These are phyloP conservation scores for Leucosticte australis DNA, from an alignment of 2,113 vertebrate species.

Conservation along the genomic window DNA sequence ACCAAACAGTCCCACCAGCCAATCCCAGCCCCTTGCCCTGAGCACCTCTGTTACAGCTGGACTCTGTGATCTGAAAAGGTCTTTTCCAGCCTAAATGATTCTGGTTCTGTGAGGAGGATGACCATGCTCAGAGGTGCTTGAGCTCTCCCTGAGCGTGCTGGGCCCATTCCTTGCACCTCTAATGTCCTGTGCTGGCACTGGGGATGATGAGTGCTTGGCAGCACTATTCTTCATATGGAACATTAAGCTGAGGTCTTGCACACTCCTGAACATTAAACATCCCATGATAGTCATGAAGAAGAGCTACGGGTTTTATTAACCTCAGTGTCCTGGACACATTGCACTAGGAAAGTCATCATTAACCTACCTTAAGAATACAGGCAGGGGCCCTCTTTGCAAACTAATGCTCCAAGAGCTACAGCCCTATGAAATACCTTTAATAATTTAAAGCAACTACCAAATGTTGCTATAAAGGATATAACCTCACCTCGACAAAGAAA, in stretches of 20 bases:
- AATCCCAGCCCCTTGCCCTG: neutral
- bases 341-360: slow-evolving; percentile 69
- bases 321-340: slow-evolving; percentile 76
- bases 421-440: slow-evolving; percentile 72
- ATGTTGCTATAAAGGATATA: slow-evolving; percentile 76
- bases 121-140: neutral
- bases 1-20: neutral
- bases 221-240: slow-evolving; percentile 75
- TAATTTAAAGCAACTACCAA: slow-evolving; percentile 79
- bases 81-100: neutral
- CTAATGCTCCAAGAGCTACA: slow-evolving; percentile 60
- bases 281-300: slow-evolving; percentile 81
- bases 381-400: slow-evolving; percentile 62
- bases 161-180: slow-evolving; percentile 42
- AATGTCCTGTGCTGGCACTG: slow-evolving; percentile 54
- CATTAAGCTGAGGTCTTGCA: slow-evolving; percentile 79
- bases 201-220: slow-evolving; percentile 73
- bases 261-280: slow-evolving; percentile 78
- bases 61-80: neutral
- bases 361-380: slow-evolving; percentile 77
- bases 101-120: neutral
- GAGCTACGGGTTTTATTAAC: slow-evolving; percentile 85
- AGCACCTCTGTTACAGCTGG: neutral
- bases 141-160: neutral
- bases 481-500: slow-evolving; percentile 66